Evolutionary conservation across 2,888 invertebrate genomes (phyloP).

Genomic region (Pristionchus maxplancki): DNA sequence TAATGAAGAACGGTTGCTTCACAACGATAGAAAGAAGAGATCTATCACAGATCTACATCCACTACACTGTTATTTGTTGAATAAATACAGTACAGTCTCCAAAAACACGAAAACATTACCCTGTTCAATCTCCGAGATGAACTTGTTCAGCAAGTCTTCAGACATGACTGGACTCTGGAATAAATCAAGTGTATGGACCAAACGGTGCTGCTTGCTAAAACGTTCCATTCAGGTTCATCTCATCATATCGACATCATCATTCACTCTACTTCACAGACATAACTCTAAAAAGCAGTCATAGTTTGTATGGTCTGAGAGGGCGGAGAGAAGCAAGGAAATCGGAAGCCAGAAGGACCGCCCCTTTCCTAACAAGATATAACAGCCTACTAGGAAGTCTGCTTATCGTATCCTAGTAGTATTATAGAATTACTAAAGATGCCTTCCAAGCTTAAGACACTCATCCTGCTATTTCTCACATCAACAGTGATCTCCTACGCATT

Average conservation of each 20-base stretch:
- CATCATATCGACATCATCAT: too few relatives aligned
- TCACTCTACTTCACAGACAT: too few relatives aligned
- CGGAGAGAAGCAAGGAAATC: not conserved
- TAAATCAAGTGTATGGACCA: not conserved
- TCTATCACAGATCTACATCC: not conserved
- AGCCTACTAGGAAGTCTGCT: not conserved
- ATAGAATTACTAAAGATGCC: not conserved
- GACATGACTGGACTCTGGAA: constrained; percentile 54
- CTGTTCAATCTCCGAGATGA: constrained; percentile 54
- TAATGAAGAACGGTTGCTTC: not conserved
- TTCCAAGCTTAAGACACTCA: not conserved
- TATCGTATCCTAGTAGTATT: not conserved
- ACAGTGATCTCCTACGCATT: not conserved
- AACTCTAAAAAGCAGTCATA: not conserved
- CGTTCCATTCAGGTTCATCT: too few relatives aligned
- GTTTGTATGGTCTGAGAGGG: constrained; percentile 33
- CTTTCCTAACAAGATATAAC: constrained; percentile 36
- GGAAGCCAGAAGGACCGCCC: constrained; percentile 4
- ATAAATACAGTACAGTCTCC: not conserved
- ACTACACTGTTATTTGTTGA: not conserved
- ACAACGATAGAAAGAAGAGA: not conserved
- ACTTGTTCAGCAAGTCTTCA: constrained; percentile 59
- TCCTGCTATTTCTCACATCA: not conserved
- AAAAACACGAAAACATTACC: not conserved
- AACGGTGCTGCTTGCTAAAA: too few relatives aligned